Evolutionary conservation across 2,113 vertebrate genomes (phyloP).

Genomic region (Mastomys coucha): DNA sequence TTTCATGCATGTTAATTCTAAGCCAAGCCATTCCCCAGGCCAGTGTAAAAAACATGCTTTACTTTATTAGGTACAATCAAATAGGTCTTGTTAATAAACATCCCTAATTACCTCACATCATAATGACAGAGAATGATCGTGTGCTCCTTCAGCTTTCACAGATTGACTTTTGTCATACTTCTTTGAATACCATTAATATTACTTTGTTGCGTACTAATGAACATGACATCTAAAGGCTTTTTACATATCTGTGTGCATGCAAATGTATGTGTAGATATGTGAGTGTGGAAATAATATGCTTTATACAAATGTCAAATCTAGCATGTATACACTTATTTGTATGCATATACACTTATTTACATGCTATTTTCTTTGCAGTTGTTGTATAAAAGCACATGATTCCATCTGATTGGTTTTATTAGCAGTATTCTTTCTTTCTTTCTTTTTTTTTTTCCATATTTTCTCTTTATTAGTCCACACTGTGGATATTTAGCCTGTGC

Average conservation of each 20-base stretch:
- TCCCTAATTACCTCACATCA: not conserved
- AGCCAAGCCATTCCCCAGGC: not conserved
- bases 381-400: not conserved
- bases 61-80: not conserved
- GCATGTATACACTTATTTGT: not conserved
- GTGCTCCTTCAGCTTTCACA: not conserved
- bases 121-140: not conserved
- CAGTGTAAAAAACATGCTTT: not conserved
- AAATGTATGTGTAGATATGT: not conserved
- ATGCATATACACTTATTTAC: not conserved
- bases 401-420: not conserved
- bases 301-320: not conserved
- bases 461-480: not conserved
- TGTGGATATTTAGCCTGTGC: not conserved
- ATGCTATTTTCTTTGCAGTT: not conserved
- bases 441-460: not conserved
- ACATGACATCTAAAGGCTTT: slow-evolving; percentile 23
- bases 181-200: slow-evolving; percentile 52
- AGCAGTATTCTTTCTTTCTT: not conserved
- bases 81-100: not conserved
- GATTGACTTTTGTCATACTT: slow-evolving; percentile 2
- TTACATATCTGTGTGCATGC: not conserved
- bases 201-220: slow-evolving; percentile 38
- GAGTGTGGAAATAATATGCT: not conserved
- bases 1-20: slow-evolving; percentile 10